These are phyloP conservation scores for Microctonus aethiopoides DNA, from an alignment of 2,888 invertebrate genomes.

Conservation along the genomic window DNA sequence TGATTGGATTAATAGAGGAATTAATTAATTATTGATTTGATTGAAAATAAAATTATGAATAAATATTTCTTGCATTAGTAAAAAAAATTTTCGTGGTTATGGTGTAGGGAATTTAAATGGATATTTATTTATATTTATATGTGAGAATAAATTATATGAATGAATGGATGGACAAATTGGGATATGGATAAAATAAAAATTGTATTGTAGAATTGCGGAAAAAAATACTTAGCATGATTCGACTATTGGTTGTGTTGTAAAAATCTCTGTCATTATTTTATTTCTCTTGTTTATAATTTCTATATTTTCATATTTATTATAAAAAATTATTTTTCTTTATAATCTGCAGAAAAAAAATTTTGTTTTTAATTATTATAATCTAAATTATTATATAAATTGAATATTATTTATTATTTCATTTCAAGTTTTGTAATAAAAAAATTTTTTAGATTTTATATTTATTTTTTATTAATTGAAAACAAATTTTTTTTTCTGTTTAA, in stretches of 20 bases:
- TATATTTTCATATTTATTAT: background rate
- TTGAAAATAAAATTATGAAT: background rate
- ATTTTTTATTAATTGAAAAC: no score
- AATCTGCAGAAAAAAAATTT: no score
- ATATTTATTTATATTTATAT: no score
- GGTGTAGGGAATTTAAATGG: background rate
- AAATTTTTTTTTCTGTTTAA: no score
- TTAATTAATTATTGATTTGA: background rate
- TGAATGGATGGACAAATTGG: background rate
- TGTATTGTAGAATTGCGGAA: background rate
- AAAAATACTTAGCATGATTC: background rate
- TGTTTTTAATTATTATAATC: no score
- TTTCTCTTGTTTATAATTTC: background rate
- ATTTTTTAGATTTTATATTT: no score
- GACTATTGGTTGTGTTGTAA: background rate
- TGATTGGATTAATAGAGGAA: no score
- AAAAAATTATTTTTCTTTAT: constrained; percentile 6
- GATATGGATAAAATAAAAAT: background rate
- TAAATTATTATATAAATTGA: no score
- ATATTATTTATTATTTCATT: no score
- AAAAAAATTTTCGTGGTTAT: background rate
- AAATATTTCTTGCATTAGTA: background rate
- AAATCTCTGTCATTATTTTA: background rate
- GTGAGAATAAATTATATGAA: no score
- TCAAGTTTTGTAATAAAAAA: no score